Base-by-base conservation (phyloP, 2,113 vertebrate genomes). In the Perccottus glenii region DNA sequence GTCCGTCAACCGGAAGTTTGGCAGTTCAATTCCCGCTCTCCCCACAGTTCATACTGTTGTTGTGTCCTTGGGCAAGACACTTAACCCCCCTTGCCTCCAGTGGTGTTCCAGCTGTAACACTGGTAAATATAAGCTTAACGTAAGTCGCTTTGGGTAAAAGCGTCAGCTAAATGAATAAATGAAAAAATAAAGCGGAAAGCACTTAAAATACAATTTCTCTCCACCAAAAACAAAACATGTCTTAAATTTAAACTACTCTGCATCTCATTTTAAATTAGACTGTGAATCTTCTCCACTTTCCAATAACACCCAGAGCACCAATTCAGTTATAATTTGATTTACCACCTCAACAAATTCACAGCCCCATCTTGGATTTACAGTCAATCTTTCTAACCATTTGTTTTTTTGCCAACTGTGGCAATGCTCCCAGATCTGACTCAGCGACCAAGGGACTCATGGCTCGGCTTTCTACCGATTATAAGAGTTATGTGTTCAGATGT, bases 331-430 rank as follows among this genome's bases (percentile, higher is more conserved):
- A 59, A 75, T 73, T 71, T 62, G 62, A 77, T 77, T 64, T 47
- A 47, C 51, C 52, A 49, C 64, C 57, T 64, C 50, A 65, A 75
- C 48, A 78, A 67, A 73, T 19, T 48, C 14, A 11, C 48, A 57
- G 67, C 9, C 3, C 48, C 64, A 67, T 38, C 3, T 42, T 3
- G 36, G 63, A 64, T 74, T 61, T 69, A 49, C 60, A 72, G 44
- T 48, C 19, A 14, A 73, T 51, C 57, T 11, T 11, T 38, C 19
- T 57, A 55, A 52, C 47, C 11, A 60, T 73, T n/a, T 61, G 45
- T 49, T 67, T 71, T 11, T 63, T 48, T 73, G 69, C 75, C 74
- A 81, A 9, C 56, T 49, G 46, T 81, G 81, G 69, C 69, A 68
- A 56, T 62, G 63, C 60, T 81, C 80, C 72, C 72, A 75, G 73